phyloP scores from a whole-genome alignment of 2,888 invertebrate species.

The Scaptodrosophila latifasciaeformis region DNA sequence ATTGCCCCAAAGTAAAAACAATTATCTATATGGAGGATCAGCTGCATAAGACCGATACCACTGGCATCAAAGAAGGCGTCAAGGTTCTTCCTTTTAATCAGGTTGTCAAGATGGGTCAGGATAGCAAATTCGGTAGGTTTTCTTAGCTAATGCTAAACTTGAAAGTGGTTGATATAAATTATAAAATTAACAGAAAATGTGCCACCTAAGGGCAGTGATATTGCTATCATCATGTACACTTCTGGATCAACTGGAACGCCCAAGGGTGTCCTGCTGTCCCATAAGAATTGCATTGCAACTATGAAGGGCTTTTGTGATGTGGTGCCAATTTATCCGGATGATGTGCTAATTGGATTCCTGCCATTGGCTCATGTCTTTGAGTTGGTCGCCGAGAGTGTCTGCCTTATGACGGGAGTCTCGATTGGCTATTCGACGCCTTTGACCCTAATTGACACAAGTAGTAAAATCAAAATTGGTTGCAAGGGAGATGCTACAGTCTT shows the following conservation, averaged over 20 bases:
- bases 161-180: too few relatives aligned
- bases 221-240: slow-evolving; percentile 99
- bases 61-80: slow-evolving; percentile 84
- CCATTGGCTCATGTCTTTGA: slow-evolving; percentile 98
- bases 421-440: slow-evolving; percentile 98
- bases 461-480: slow-evolving; percentile 96
- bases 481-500: slow-evolving; percentile 95
- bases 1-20: slow-evolving; percentile 85
- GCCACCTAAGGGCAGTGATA: slow-evolving; percentile 83
- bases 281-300: slow-evolving; percentile 87
- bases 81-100: slow-evolving; percentile 85
- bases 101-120: slow-evolving; percentile 78
- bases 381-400: slow-evolving; percentile 91
- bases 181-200: slow-evolving; percentile 77
- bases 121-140: slow-evolving; percentile 76
- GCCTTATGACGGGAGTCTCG: slow-evolving; percentile 88
- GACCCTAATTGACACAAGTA: slow-evolving; percentile 93
- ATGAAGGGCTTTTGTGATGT: slow-evolving; percentile 88
- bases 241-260: slow-evolving; percentile 97
- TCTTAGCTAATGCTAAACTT: neutral
- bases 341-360: slow-evolving; percentile 93
- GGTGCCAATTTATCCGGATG: slow-evolving; percentile 82
- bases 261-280: slow-evolving; percentile 90
- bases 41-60: slow-evolving; percentile 81
- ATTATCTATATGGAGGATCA: slow-evolving; percentile 93